Evolutionary conservation across 2,888 invertebrate species (phyloP), one percentile per base, ranked within the genome.

Genomic region (Lutraria lutraria): DNA sequence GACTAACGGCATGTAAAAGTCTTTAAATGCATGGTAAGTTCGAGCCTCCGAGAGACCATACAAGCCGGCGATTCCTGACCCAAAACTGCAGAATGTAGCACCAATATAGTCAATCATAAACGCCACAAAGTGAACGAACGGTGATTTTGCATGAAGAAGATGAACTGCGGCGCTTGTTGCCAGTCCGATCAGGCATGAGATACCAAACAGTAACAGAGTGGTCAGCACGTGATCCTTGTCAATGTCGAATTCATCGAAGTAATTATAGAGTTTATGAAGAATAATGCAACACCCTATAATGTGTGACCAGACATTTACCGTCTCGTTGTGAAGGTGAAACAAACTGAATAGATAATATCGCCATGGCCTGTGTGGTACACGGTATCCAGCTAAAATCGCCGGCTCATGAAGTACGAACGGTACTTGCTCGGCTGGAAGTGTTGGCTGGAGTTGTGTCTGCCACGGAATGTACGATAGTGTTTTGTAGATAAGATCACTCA

Each of bases 241-340:
- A n/a, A 95, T 90, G 85, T 95, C 94, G 25, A 94, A 90, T 81
- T 95, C 91, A 6, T 90, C 76, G 43, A 89, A 91, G 85, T 95
- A 94, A 12, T 88, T 81, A 25, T 92, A 87, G 80, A 95, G 83
- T 81, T 93, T 92, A 76, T 90, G 87, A 0, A 89, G 60, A 81
- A 94, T 88, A 1, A 93, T 79, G 13, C 92, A 91, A 79, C 90
- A 87, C 12, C 93, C 93, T 21, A 95, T 89, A 79, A 95, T 60
- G 82, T 95, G 95, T 21, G 95, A 94, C 95, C 95, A 95, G 12
- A 95, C 94, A 81, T 95, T 95, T 60, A 95, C 89, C 6, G 94
- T 94, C 88, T 95, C 95, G 85, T 95, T 95, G 91, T 95, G 95
- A 15, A 95, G 87, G 87, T 95, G 94, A 81, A 95, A 95, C 21